Evolutionary conservation across 2,888 invertebrate genomes (phyloP).

Genomic region (Amphiduros pacificus): DNA sequence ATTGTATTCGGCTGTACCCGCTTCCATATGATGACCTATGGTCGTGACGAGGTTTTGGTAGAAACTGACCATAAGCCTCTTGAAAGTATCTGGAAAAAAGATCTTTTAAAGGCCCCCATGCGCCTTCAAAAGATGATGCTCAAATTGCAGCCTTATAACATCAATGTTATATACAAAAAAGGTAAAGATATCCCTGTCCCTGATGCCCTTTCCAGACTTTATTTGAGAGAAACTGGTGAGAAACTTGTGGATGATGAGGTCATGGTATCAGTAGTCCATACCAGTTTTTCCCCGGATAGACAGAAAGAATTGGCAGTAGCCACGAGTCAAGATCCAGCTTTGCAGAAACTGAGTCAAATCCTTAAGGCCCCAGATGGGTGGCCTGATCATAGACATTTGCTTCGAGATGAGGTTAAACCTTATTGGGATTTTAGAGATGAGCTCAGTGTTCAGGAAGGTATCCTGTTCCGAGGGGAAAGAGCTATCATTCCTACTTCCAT

Average conservation of each 20-base stretch:
- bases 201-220: constrained; percentile 1
- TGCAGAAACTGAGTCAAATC: too few species aligned
- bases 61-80: constrained; percentile 34
- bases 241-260: not conserved
- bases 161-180: not conserved
- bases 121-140: constrained; percentile 35
- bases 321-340: not conserved
- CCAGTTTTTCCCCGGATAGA: not conserved
- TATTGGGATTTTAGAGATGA: constrained; percentile 21
- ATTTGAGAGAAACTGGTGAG: not conserved
- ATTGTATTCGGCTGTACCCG: not conserved
- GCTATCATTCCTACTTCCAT: constrained; percentile 16
- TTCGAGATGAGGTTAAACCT: constrained; percentile 16
- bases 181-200: constrained; percentile 7
- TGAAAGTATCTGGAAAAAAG: constrained; percentile 27
- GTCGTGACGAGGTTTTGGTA: not conserved
- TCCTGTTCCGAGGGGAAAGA: constrained; percentile 16
- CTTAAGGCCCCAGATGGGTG: not conserved
- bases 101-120: constrained; percentile 22
- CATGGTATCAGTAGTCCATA: too few species aligned
- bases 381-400: not conserved
- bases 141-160: constrained; percentile 22
- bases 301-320: constrained; percentile 6
- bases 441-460: not conserved
- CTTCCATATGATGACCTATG: constrained; percentile 11